Percentiles rank a stretch among this genome's conserved stretches.
These are phyloP conservation scores for Petrocephalus sullivani DNA, from an alignment of 2,797 vertebrate genomes.

Conservation along the genomic window DNA sequence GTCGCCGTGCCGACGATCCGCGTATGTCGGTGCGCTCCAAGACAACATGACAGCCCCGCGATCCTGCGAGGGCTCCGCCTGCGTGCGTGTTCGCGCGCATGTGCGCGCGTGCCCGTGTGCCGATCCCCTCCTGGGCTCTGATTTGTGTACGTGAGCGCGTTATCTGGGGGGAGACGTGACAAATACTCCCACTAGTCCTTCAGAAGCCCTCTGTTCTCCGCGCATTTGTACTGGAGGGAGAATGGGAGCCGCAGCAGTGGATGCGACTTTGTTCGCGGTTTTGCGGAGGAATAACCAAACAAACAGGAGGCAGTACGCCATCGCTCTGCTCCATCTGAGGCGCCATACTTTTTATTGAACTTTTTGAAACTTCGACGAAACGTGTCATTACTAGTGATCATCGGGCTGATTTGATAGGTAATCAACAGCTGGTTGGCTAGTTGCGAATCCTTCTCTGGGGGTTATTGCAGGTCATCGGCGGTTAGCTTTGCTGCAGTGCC, in stretches of 20 bases:
- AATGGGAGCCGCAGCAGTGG: slow-evolving; percentile 20
- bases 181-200: slow-evolving; percentile 28
- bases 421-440: not conserved
- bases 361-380: slow-evolving; percentile 21
- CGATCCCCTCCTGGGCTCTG: slow-evolving; percentile 20
- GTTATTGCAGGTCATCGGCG: not conserved
- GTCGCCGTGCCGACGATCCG: slow-evolving; percentile 10
- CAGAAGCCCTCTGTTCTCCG: slow-evolving; percentile 24
- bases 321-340: slow-evolving; percentile 7
- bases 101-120: not conserved
- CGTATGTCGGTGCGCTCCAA: slow-evolving; percentile 6
- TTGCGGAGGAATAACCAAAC: slow-evolving; percentile 23
- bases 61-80: slow-evolving; percentile 22
- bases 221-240: slow-evolving; percentile 28
- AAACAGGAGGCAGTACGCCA: slow-evolving; percentile 16
- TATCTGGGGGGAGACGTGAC: slow-evolving; percentile 27
- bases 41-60: slow-evolving; percentile 23
- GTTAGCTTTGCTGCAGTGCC: not conserved
- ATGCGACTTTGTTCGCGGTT: slow-evolving; percentile 21
- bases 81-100: not conserved
- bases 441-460: not conserved
- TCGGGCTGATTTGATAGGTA: not conserved
- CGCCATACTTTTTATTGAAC: slow-evolving; percentile 20
- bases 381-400: not conserved
- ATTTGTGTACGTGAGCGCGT: slow-evolving; percentile 27